These are phyloP conservation scores for Drosophila nr. fundita DNA, from an alignment of 2,888 invertebrate species.

Conservation along the genomic window DNA sequence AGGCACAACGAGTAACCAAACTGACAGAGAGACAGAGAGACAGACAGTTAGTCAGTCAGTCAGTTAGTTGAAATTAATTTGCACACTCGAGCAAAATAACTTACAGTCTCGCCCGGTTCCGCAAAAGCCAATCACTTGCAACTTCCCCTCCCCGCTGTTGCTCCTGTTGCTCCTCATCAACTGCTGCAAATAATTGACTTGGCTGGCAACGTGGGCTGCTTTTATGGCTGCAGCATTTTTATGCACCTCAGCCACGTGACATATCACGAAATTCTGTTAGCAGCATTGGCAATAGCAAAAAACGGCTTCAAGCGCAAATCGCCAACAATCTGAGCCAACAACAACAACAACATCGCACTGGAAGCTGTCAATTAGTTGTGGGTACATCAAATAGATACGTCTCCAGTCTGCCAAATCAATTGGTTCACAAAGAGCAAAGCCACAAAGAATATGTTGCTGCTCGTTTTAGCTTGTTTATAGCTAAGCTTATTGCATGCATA, in stretches of 20 bases:
- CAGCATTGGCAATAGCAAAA: conserved; percentile 44
- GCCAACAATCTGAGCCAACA: background rate
- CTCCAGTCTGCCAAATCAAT: conserved; percentile 10
- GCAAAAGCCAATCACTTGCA: conserved; percentile 36
- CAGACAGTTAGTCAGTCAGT: conserved; percentile 56
- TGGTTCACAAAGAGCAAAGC: conserved; percentile 1
- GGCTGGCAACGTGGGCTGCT: conserved; percentile 57
- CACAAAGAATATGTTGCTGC: background rate
- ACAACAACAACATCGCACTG: conserved; percentile 34
- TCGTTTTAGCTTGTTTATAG: background rate
- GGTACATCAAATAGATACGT: conserved; percentile 57
- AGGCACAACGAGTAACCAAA: conserved; percentile 27
- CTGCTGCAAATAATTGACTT: conserved; percentile 16
- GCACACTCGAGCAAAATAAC: conserved; percentile 73
- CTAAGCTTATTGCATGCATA: conserved; percentile 1
- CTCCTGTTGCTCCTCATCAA: background rate
- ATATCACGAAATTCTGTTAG: conserved; percentile 76
- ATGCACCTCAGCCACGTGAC: conserved; percentile 69
- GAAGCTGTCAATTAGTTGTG: conserved; percentile 73
- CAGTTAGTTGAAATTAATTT: conserved; percentile 66
- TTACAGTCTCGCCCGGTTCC: conserved; percentile 54
- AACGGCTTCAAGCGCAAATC: conserved; percentile 15
- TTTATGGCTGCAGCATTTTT: conserved; percentile 53
- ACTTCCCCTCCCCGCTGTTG: background rate
- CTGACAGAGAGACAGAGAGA: conserved; percentile 13